Conservation (phyloP, 2,888 invertebrate genomes). For the Pollenia griseotomentosa region DNA sequence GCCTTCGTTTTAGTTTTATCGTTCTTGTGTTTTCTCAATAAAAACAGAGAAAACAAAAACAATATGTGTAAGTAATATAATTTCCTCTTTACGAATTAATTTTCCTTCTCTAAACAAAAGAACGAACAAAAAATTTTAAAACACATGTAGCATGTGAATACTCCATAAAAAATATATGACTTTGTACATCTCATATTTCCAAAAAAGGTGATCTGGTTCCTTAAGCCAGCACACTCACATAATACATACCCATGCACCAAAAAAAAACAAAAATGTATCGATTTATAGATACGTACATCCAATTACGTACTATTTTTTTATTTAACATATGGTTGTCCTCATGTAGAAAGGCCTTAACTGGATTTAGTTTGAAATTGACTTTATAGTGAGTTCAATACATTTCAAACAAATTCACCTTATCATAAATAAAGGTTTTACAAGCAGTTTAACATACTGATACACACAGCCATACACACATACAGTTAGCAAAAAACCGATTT, state of each 20-base stretch:
- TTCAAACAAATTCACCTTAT: too few species aligned
- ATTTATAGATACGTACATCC: constrained; percentile 28
- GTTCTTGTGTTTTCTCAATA: too few species aligned
- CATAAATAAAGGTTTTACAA: too few species aligned
- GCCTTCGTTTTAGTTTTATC: too few species aligned
- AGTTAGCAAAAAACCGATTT: too few species aligned
- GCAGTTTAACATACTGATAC: too few species aligned
- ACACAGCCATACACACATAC: too few species aligned
- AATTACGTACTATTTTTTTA: constrained; percentile 1
- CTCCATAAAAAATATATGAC: neutral
- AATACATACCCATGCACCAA: neutral
- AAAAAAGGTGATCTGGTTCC: constrained; percentile 14
- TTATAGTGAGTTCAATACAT: neutral
- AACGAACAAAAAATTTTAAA: neutral
- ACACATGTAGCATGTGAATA: neutral
- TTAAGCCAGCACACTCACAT: neutral
- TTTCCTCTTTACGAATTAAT: neutral
- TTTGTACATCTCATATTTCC: neutral
- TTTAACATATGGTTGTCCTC: too few species aligned
- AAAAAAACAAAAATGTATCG: constrained; percentile 15
- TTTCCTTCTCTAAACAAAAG: neutral
- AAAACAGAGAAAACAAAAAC: neutral
- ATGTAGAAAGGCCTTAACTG: too few species aligned
- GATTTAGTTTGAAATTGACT: neutral
- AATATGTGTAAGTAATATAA: neutral